Evolutionary conservation across 1,140 invertebrate genomes (phyloP), one percentile per base, ranked within the genome.

Genomic region (Caerostris darwini): DNA sequence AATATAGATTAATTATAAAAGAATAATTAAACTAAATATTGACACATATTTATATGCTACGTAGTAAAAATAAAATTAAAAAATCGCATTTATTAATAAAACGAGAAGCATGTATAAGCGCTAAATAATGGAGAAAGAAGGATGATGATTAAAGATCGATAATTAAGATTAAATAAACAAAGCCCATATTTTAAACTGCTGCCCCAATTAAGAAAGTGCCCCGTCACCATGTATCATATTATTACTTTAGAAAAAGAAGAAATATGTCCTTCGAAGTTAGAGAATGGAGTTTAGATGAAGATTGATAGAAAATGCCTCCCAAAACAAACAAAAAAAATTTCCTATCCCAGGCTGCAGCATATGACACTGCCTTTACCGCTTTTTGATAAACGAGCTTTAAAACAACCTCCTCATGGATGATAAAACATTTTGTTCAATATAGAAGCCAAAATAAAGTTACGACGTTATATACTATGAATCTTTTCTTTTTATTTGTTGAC

Each of bases 371-470:
- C 77, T 50, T 92, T 59, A 92, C 90, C 71, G 50, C 59, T 82
- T 92, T 92, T 92, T 92, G 90, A 92, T 92, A 92, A 92, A 92
- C 56, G 90, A 92, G 90, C 34, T 92, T 92, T 92, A 81, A 92
- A 92, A 92, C 77, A 83, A 92, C 82, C 57, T 92, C 53, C 90
- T 92, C 34, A 17, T 50, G 3, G n/a, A 82, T 12, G 77, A 92
- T 83, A 83, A 83, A 92, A 92, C 56, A 92, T 92, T 92, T 92
- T 92, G 59, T 92, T 82, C 59, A 6, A 34, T 7, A 64, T 34
- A 53, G 14, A 50, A 77, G 34, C 8, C 34, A 50, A 77, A 77
- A 50, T 71, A 71, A 71, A 71, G 34, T 77, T 50, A 77, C 17
- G 61, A 64, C 5, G 14, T 77, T 53, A 14, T 53, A 53, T 14